phyloP scores from a whole-genome alignment of 1,140 invertebrate species.

The Aethina tumida region DNA sequence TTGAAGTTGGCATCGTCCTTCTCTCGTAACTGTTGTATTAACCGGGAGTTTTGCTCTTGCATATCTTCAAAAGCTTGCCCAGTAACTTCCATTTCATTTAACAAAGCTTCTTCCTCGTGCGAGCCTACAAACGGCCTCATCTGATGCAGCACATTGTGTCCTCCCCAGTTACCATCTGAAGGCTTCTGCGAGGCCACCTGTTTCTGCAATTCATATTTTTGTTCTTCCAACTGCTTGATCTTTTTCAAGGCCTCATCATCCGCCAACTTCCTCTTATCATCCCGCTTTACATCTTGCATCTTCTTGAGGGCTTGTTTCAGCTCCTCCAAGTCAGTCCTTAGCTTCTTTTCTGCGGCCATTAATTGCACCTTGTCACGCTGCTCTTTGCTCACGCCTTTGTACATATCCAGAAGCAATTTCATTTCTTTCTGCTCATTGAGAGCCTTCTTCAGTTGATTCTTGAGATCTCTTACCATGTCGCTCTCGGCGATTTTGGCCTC shows the following conservation, averaged over 20 bases:
- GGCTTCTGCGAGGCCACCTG: slow-evolving; percentile 79
- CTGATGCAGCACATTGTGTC: slow-evolving; percentile 36
- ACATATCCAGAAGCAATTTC: slow-evolving; percentile 92
- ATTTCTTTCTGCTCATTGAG: slow-evolving; percentile 86
- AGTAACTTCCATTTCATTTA: slow-evolving; percentile 99
- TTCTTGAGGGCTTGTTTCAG: slow-evolving; percentile 74
- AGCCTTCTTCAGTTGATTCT: slow-evolving; percentile 90
- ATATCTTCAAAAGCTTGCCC: slow-evolving; percentile 99
- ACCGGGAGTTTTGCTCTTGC: slow-evolving; percentile 95
- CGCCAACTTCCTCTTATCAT: slow-evolving; percentile 83
- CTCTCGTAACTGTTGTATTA: slow-evolving; percentile 92
- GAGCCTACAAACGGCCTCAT: slow-evolving; percentile 54
- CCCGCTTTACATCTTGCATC: slow-evolving; percentile 82
- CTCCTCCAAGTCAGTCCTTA: slow-evolving; percentile 81
- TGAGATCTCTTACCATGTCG: slow-evolving; percentile 71
- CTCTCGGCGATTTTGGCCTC: slow-evolving; percentile 51
- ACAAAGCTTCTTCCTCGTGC: slow-evolving; percentile 87
- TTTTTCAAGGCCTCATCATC: slow-evolving; percentile 92
- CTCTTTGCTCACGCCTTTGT: slow-evolving; percentile 93
- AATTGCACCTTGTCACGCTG: slow-evolving; percentile 92
- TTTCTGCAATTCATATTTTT: slow-evolving; percentile 72
- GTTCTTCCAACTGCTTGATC: slow-evolving; percentile 91
- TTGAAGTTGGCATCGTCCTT: slow-evolving; percentile 99
- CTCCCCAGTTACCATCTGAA: slow-evolving; percentile 47
- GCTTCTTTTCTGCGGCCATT: slow-evolving; percentile 91